phyloP scores from a whole-genome alignment of 2,888 invertebrate genomes.

The Dastarcus helophoroides region DNA sequence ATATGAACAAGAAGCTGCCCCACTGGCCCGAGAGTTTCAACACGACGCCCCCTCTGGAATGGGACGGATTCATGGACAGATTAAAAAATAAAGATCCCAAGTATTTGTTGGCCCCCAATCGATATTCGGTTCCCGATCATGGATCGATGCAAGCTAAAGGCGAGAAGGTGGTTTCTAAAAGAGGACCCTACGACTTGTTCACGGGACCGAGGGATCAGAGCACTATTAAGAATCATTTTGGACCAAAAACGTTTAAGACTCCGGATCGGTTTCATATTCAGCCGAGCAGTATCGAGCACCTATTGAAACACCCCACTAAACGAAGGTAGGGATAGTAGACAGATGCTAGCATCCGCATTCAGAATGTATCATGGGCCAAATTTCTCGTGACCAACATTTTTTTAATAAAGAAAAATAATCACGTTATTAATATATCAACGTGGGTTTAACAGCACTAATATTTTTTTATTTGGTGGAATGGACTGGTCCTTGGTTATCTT shows the following conservation, averaged over 20 bases:
- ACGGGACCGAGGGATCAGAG: conserved; percentile 41
- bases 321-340: conserved; percentile 6
- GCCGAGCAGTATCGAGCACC: conserved; percentile 24
- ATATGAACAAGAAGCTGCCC: conserved; percentile 9
- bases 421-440: no score
- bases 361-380: no score
- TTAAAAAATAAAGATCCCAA: conserved; percentile 22
- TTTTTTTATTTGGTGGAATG: no score
- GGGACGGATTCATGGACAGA: conserved; percentile 26
- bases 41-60: conserved; percentile 25
- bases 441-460: no score
- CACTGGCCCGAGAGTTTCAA: conserved; percentile 18
- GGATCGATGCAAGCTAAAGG: conserved; percentile 17
- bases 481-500: no score
- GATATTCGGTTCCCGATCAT: conserved; percentile 21
- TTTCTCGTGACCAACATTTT: no score
- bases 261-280: conserved; percentile 27
- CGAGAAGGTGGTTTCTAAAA: conserved; percentile 23
- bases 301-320: conserved; percentile 24
- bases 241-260: conserved; percentile 20
- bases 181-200: conserved; percentile 34
- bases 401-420: no score
- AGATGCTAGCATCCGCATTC: no score
- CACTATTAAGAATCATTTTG: conserved; percentile 45
- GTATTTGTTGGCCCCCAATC: conserved; percentile 26